Evolutionary conservation across 2,113 vertebrate genomes (phyloP), one percentile per base, ranked within the genome.

Genomic region (Entelurus aequoreus): DNA sequence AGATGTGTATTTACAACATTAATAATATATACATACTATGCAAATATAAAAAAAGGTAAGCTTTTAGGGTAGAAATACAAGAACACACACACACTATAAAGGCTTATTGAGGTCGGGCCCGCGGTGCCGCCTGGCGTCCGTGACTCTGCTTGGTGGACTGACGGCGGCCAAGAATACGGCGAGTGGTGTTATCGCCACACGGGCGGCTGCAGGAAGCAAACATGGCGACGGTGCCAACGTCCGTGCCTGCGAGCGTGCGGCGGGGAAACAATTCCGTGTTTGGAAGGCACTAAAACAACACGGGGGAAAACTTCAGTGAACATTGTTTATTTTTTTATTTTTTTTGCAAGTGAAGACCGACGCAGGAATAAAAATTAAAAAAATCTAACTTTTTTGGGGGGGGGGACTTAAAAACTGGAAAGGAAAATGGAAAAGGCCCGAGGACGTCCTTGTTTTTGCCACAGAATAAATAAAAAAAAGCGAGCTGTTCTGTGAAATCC

Each of bases 401-500:
- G 72, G 58, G 19, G 19, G 19, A 19, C 19, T 19, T 19, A 19
- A 71, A 81, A 82, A 76, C 36, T 65, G 62, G 62, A 80, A 71
- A 2, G 52, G 72, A 81, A 88, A 82, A 79, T 52, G 66, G 63
- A 63, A 72, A 66, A 77, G 80, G 68, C 78, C 16, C 16, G 73
- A 82, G 74, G 38, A 59, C 63, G 81, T 85, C 77, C 76, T 80
- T 74, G 70, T 74, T 79, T 80, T 79, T 78, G 76, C 67, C 72
- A 62, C 28, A 11, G 3, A 7, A 36, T 15, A 19, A 12, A 10
- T 80, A 80, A 81, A 88, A 86, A 82, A 77, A 77, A 56, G 42
- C 62, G 86, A 82, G 82, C 84, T 60, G 71, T 83, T 64, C 80
- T 79, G 86, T 84, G 87, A 91, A 90, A 90, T 88, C 84, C 81